Base-by-base conservation (phyloP, 1,140 invertebrate genomes). In the Gryon sp. region DNA sequence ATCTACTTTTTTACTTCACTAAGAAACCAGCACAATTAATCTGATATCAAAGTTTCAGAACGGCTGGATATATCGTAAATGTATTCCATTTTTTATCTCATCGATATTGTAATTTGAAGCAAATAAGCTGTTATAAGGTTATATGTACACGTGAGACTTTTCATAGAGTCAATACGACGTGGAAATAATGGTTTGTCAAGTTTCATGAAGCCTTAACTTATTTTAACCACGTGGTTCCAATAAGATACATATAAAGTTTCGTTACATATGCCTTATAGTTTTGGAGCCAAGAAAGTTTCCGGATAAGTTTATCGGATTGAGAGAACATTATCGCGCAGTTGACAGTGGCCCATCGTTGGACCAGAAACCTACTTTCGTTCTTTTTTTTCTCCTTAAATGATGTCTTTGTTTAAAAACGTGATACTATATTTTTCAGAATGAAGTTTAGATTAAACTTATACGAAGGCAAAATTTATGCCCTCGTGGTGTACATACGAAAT, bases 161-260 rank as follows among this genome's bases (percentile, higher is more conserved):
- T 36, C 50, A 20, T 14, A 48, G 52, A 74, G 59, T 65, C 69
- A 65, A 65, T 59, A 65, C 36, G 18, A 59, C 59, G 52, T 34
- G 45, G 36, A 65, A 74, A 74, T 74, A 74, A 74, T 74, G 69
- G 52, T 65, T 65, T 65, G 69, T 73, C 59, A 40, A 73, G 50
- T 73, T 70, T 45, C 55, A 43, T 60, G 55, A 53, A 70, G 55
- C 66, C 45, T 57, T 40, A 57, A 73, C 59, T 74, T 74, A 74
- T 74, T 74, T 74, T 59, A 74, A 74, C 60, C 60, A 59, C 52
- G 69, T 65, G 69, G 36, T 43, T 65, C 28, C 59, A 74, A 65
- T 75, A 75, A 75, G 70, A 66, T 66, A 75, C 62, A 75, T 75
- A 66, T 66, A 52, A 74, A 66, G 53, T 75, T 66, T 19, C 12